phyloP scores from a whole-genome alignment of 1,140 invertebrate species.

The Idris sp. region DNA sequence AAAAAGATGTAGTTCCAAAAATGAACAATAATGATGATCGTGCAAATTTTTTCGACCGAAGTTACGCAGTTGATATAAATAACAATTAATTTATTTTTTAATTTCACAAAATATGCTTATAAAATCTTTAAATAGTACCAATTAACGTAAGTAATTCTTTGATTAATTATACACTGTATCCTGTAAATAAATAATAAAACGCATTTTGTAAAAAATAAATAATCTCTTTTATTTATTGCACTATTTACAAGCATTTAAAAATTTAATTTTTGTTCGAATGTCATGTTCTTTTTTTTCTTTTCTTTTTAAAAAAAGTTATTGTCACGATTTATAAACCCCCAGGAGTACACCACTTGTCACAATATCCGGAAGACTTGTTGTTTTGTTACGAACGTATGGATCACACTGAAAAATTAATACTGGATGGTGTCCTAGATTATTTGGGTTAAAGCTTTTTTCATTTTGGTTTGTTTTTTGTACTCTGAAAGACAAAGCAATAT shows the following conservation, averaged over 20 bases:
- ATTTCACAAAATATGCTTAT: slow-evolving; percentile 26
- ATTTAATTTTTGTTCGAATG: slow-evolving; percentile 21
- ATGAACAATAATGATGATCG: slow-evolving; percentile 24
- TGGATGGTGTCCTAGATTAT: slow-evolving; percentile 71
- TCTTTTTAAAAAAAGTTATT: not conserved
- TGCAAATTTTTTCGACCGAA: slow-evolving; percentile 9
- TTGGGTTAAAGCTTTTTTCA: slow-evolving; percentile 39
- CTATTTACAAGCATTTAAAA: slow-evolving; percentile 36
- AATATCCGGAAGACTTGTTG: slow-evolving; percentile 76
- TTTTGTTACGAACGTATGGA: slow-evolving; percentile 70
- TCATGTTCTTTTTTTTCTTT: slow-evolving; percentile 1
- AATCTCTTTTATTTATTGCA: slow-evolving; percentile 44
- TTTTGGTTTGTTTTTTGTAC: slow-evolving; percentile 51
- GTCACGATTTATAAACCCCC: slow-evolving; percentile 73
- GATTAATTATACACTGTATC: slow-evolving; percentile 52
- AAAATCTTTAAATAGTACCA: slow-evolving; percentile 35
- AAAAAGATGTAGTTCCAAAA: too few species aligned
- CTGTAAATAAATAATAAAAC: slow-evolving; percentile 55
- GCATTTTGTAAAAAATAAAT: slow-evolving; percentile 61
- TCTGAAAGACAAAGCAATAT: slow-evolving; percentile 16
- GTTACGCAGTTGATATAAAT: slow-evolving; percentile 24
- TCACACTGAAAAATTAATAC: slow-evolving; percentile 75
- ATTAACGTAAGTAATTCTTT: slow-evolving; percentile 47
- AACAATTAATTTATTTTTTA: slow-evolving; percentile 20
- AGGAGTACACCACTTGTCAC: slow-evolving; percentile 77